Evolutionary conservation across 2,888 invertebrate species (phyloP).

Genomic region (Alloplasta piceator): DNA sequence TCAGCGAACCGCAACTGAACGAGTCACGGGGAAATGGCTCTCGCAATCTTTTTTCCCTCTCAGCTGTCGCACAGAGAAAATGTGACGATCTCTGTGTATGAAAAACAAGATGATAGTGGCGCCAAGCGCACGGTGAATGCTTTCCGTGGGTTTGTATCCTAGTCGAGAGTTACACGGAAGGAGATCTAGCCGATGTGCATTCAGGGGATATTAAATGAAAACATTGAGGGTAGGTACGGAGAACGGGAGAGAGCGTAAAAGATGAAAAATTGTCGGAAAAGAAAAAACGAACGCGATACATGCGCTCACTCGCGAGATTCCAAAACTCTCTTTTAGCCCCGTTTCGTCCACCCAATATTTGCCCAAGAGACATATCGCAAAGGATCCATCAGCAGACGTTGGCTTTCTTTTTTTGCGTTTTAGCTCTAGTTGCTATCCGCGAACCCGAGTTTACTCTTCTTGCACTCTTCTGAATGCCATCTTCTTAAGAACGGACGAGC

Average conservation of each 20-base stretch:
- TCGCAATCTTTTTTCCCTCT: conserved; percentile 79
- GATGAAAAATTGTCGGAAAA: background rate
- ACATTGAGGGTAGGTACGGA: conserved; percentile 73
- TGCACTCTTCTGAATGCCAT: background rate
- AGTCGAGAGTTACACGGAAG: conserved; percentile 30
- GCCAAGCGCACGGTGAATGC: conserved; percentile 25
- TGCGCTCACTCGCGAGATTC: conserved; percentile 34
- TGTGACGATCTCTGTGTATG: background rate
- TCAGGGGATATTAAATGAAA: conserved; percentile 82
- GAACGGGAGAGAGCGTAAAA: background rate
- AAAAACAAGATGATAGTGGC: conserved; percentile 16
- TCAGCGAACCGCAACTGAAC: conserved; percentile 67
- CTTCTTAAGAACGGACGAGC: conserved; percentile 10
- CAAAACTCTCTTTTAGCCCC: conserved; percentile 26
- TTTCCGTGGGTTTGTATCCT: conserved; percentile 34
- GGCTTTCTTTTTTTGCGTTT: conserved; percentile 55
- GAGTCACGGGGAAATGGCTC: conserved; percentile 81
- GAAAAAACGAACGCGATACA: conserved; percentile 40
- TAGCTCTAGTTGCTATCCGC: conserved; percentile 48
- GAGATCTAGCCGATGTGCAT: conserved; percentile 65
- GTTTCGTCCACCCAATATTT: conserved; percentile 79
- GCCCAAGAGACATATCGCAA: conserved; percentile 80
- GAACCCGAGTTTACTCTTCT: conserved; percentile 35
- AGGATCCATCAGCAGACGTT: conserved; percentile 77
- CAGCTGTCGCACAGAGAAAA: conserved; percentile 49